A percentile compares a stretch with the other conserved stretches of the same genome.
phyloP scores from a whole-genome alignment of 1,140 invertebrate genomes.

The Nasonia vitripennis region DNA sequence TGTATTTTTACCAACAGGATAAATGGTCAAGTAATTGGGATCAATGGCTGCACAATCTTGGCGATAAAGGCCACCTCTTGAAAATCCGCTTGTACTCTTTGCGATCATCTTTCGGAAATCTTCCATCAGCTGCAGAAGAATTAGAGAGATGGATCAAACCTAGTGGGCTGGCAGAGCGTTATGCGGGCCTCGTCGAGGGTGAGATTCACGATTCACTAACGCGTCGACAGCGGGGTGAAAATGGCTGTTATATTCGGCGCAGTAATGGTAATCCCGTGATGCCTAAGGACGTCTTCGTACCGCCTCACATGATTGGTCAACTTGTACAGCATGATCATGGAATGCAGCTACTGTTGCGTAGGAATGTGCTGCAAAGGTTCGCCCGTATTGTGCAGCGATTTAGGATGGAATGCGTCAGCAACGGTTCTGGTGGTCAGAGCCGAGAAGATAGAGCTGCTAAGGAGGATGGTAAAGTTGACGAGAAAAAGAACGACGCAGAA shows the following conservation, averaged over 20 bases:
- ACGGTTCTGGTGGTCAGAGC: slow-evolving; percentile 26
- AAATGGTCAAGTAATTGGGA: slow-evolving; percentile 62
- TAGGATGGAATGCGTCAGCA: slow-evolving; percentile 61
- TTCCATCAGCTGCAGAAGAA: slow-evolving; percentile 68
- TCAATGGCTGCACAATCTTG: slow-evolving; percentile 81
- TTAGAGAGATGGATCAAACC: slow-evolving; percentile 71
- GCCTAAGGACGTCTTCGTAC: slow-evolving; percentile 81
- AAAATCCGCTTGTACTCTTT: slow-evolving; percentile 89
- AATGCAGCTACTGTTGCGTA: slow-evolving; percentile 78
- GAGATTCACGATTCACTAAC: slow-evolving; percentile 91
- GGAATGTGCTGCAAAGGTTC: slow-evolving; percentile 69
- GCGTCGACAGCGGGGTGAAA: slow-evolving; percentile 86
- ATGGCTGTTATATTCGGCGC: slow-evolving; percentile 85
- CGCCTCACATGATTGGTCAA: slow-evolving; percentile 93
- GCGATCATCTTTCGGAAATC: slow-evolving; percentile 79
- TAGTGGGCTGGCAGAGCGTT: slow-evolving; percentile 76
- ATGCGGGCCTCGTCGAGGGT: slow-evolving; percentile 92
- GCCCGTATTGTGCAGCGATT: slow-evolving; percentile 67
- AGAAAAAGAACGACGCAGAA: slow-evolving; percentile 20
- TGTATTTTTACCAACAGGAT: slow-evolving; percentile 46
- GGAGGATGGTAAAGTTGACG: slow-evolving; percentile 28
- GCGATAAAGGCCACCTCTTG: slow-evolving; percentile 89
- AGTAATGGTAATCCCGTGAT: slow-evolving; percentile 67
- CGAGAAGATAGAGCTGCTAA: neutral
- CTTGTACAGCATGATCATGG: slow-evolving; percentile 87